Evolutionary conservation across 2,797 vertebrate genomes (phyloP).

Genomic region (Phoxinus dragarum): DNA sequence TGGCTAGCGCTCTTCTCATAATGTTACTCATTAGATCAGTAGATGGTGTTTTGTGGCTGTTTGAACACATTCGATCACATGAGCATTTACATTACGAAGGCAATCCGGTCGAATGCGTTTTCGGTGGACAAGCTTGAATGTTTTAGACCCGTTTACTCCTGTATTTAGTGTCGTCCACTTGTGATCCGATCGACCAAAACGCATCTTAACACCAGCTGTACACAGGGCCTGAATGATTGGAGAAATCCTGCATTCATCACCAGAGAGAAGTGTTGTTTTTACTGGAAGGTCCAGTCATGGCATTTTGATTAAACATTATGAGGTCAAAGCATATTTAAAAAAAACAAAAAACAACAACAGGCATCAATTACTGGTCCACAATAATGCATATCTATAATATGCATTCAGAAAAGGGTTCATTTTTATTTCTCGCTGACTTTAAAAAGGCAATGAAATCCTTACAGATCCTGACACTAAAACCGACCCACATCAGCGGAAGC

Average conservation of each 20-base stretch:
- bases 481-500: slow-evolving; percentile 29
- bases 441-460: not conserved
- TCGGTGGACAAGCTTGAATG: too few species aligned
- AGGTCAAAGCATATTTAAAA: not conserved
- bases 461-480: not conserved
- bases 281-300: not conserved
- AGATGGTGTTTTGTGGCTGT: too few species aligned
- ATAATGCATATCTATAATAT: not conserved
- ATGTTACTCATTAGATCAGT: too few species aligned
- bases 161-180: too few species aligned
- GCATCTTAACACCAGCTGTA: too few species aligned
- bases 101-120: too few species aligned
- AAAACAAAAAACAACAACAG: not conserved
- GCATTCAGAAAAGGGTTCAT: not conserved
- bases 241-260: not conserved
- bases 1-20: too few species aligned
- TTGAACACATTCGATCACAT: too few species aligned
- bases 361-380: not conserved
- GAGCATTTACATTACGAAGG: too few species aligned
- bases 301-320: not conserved
- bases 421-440: not conserved
- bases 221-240: not conserved
- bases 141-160: too few species aligned
- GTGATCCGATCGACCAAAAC: too few species aligned
- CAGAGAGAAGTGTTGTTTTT: not conserved